Percentiles rank a stretch among this genome's conserved stretches.
phyloP scores from a whole-genome alignment of 1,140 invertebrate species.

The Thaumatotibia leucotreta region DNA sequence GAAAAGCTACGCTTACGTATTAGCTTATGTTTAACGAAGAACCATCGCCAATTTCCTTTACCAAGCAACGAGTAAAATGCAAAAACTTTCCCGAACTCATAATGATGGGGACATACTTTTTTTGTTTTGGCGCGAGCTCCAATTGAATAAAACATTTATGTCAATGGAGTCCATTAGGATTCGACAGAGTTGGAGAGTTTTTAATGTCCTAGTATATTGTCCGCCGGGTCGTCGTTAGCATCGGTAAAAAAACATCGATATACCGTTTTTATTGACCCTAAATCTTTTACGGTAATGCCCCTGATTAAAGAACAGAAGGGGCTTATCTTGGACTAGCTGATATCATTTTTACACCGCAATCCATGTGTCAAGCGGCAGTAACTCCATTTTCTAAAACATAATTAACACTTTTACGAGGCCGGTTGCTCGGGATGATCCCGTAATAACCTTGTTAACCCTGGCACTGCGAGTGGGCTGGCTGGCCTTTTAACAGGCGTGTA shows the following conservation, averaged over 20 bases:
- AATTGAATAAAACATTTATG: conserved; percentile 73
- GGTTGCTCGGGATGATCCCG: conserved; percentile 70
- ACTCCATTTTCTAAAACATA: conserved; percentile 62
- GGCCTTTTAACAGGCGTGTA: conserved; percentile 71
- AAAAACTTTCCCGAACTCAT: conserved; percentile 56
- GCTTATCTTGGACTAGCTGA: conserved; percentile 8
- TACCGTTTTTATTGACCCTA: conserved; percentile 14
- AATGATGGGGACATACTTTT: conserved; percentile 62
- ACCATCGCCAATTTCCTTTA: not conserved
- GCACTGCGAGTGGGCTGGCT: conserved; percentile 58
- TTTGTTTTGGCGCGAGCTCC: conserved; percentile 60
- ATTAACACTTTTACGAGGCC: conserved; percentile 74
- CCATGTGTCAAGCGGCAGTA: conserved; percentile 43
- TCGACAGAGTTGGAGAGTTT: conserved; percentile 51
- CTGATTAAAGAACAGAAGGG: not conserved
- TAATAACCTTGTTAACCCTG: conserved; percentile 76
- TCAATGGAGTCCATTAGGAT: conserved; percentile 66
- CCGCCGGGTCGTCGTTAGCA: not conserved
- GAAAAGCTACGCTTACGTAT: not conserved
- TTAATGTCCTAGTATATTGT: conserved; percentile 35
- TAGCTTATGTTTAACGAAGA: not conserved
- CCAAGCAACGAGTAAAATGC: conserved; percentile 48
- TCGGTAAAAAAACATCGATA: conserved; percentile 17
- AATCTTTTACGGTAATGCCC: conserved; percentile 13
- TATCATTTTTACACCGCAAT: conserved; percentile 18